phyloP scores from a whole-genome alignment of 2,113 vertebrate species.

The Chunga burmeisteri region DNA sequence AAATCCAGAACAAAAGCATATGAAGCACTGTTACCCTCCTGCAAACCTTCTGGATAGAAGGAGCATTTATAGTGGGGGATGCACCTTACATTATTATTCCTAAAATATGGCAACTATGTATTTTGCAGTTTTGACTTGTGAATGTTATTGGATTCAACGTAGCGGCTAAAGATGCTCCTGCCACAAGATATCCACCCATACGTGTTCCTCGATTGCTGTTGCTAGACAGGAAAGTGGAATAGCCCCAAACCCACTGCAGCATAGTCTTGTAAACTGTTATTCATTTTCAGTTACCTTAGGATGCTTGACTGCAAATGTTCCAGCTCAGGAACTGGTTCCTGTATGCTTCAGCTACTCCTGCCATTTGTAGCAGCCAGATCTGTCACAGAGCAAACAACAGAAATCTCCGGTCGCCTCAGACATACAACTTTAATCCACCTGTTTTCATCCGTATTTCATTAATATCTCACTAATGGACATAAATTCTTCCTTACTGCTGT shows the following conservation, averaged over 20 bases:
- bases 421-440: neutral
- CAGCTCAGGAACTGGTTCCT: neutral
- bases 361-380: neutral
- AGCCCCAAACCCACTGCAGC: neutral
- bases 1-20: neutral
- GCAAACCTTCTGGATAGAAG: neutral
- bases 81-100: neutral
- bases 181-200: neutral
- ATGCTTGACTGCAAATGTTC: neutral
- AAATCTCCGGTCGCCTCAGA: neutral
- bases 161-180: neutral
- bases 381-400: neutral
- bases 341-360: neutral
- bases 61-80: rapidly evolving
- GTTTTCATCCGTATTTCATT: neutral
- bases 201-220: neutral
- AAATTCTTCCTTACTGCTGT: neutral
- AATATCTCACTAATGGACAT: neutral
- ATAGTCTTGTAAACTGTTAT: neutral
- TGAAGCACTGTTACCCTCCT: neutral
- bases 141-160: neutral
- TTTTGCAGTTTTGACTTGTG: neutral
- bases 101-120: neutral
- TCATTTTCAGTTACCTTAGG: neutral
- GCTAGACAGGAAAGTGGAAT: neutral